Percentiles rank a stretch among this genome's conserved stretches.
Evolutionary conservation across 2,797 vertebrate genomes (phyloP).

Genomic region (Hippopotamyrus pictus): DNA sequence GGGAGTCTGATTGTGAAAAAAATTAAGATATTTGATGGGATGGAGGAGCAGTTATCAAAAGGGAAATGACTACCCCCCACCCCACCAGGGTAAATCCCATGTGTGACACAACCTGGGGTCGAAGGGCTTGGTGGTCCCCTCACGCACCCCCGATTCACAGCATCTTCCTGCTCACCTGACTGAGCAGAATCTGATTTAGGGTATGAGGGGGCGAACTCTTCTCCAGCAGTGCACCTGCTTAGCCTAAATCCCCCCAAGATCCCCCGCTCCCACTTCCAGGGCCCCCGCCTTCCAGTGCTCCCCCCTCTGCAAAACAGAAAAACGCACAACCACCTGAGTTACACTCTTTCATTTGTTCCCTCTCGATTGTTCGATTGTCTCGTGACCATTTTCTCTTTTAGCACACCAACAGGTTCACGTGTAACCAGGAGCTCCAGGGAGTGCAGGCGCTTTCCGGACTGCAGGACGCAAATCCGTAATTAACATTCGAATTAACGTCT

Average conservation of each 20-base stretch:
- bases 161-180: slow-evolving; percentile 60
- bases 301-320: neutral
- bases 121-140: slow-evolving; percentile 36
- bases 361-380: neutral
- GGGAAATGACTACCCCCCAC: slow-evolving; percentile 12
- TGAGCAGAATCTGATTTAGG: slow-evolving; percentile 41
- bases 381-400: neutral
- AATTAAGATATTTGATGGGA: slow-evolving; percentile 33
- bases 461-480: neutral
- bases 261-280: neutral
- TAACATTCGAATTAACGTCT: neutral
- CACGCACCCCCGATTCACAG: slow-evolving; percentile 33
- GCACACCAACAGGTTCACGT: neutral
- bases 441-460: too few relatives aligned
- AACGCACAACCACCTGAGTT: neutral
- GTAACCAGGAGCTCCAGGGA: neutral
- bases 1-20: slow-evolving; percentile 60
- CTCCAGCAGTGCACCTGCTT: slow-evolving; percentile 9
- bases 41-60: slow-evolving; percentile 51
- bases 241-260: neutral
- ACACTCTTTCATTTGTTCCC: neutral
- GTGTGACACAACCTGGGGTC: neutral
- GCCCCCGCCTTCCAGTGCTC: neutral
- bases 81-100: slow-evolving; percentile 20
- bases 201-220: slow-evolving; percentile 19